A percentile compares a stretch with the other conserved stretches of the same genome.
Evolutionary conservation across 2,888 invertebrate genomes (phyloP).

Genomic region (Agriopis marginaria): DNA sequence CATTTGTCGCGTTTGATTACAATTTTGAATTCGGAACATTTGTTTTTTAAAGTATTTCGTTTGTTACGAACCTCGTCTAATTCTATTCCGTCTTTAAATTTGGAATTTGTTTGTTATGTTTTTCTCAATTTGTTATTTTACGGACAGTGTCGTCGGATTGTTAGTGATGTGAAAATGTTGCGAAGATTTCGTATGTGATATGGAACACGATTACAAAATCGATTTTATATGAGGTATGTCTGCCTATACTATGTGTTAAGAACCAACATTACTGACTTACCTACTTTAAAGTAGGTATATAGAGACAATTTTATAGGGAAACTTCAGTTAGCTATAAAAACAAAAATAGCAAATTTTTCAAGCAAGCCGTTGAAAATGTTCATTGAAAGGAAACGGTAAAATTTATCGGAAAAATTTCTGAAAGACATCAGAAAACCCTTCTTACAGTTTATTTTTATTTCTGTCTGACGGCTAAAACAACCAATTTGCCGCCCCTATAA

Average conservation of each 20-base stretch:
- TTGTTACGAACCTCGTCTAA: not conserved
- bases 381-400: too few species aligned
- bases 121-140: slow-evolving; percentile 8
- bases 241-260: not conserved
- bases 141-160: slow-evolving; percentile 30
- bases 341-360: too few species aligned
- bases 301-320: too few species aligned
- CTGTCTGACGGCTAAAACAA: too few species aligned
- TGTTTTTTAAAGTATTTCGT: slow-evolving; percentile 7
- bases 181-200: slow-evolving; percentile 22
- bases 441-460: too few species aligned
- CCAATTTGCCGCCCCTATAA: too few species aligned
- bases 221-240: slow-evolving; percentile 28
- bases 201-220: slow-evolving; percentile 23
- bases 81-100: slow-evolving; percentile 1
- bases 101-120: slow-evolving; percentile 6
- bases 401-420: too few species aligned
- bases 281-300: too few species aligned
- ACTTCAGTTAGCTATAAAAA: too few species aligned
- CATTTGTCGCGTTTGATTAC: slow-evolving; percentile 22
- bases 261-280: not conserved
- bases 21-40: slow-evolving; percentile 17
- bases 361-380: too few species aligned
- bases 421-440: too few species aligned
- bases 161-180: slow-evolving; percentile 30